phyloP scores from a whole-genome alignment of 2,888 invertebrate species.

The Autographa gamma region DNA sequence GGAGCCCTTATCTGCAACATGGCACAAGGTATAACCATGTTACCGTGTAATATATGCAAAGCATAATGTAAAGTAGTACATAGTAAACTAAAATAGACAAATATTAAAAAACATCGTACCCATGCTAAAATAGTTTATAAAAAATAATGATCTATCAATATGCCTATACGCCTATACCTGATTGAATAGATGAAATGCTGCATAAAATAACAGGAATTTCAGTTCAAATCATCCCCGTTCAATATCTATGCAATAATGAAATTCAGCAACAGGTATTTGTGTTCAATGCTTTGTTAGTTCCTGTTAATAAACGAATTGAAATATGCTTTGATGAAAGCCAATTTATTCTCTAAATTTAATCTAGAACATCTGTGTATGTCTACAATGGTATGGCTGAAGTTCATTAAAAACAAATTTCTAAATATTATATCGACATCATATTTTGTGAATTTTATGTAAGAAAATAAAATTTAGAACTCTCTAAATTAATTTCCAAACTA shows the following conservation, averaged over 20 bases:
- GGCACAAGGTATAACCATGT: too few species aligned
- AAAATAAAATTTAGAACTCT: too few species aligned
- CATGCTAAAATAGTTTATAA: too few species aligned
- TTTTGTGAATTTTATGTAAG: too few species aligned
- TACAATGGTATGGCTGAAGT: too few species aligned
- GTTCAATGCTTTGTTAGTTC: neutral
- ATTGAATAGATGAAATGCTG: neutral
- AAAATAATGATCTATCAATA: neutral
- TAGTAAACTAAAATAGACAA: neutral
- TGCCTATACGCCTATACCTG: neutral
- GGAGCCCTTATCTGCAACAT: too few species aligned
- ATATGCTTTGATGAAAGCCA: neutral
- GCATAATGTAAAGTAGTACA: too few species aligned
- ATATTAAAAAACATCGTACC: neutral
- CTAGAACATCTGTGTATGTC: too few species aligned
- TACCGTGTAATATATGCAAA: too few species aligned
- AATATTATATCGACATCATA: too few species aligned
- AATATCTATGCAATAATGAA: neutral
- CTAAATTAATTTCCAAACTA: too few species aligned
- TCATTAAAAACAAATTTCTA: too few species aligned
- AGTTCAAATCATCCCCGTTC: neutral
- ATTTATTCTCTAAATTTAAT: neutral
- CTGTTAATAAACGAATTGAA: neutral
- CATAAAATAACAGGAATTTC: neutral
- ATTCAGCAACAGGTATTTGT: neutral